Evolutionary conservation across 2,797 vertebrate species (phyloP), one percentile per base, ranked within the genome.

Genomic region (Halcyon badia): DNA sequence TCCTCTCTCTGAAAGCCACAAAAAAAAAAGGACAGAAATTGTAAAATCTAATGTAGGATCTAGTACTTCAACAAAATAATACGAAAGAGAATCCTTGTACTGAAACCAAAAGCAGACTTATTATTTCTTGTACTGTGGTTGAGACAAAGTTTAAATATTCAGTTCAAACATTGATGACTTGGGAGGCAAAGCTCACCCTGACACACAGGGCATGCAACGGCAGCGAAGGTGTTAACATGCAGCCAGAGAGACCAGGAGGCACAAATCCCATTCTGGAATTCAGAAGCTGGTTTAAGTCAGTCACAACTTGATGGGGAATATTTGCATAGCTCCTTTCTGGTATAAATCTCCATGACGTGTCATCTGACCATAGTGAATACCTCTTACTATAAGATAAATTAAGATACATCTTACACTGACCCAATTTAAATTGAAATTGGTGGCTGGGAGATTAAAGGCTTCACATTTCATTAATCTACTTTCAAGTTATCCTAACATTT

Each of bases 1-100:
- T 24, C 99, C 99, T 56, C 99, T 98, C 76, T 99, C 99, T 99
- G 98, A 60, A 92, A 95, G 51, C 6, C 51, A 48, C 22, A 35
- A 33, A 48, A 22, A 48, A 22, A 22, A 51, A 61, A 66, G 0
- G 7, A 21, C 20, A 64, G 33, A 62, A 68, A 52, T 3, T 46
- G 33, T 83, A 54, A 90, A 79, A 83, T 66, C 6, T 52, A 35
- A 25, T 3, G 8, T 8, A 28, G 14, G 14, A 30, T 19, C 31
- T 28, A 72, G 25, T 51, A 22, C 11, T 60, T 30, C 7, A 28
- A 41, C 5, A 73, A 58, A 87, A 42, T 14, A 28, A 69, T 20
- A 24, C 10, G 21, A 39, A 72, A 70, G 11, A 14, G 20, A 39
- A 48, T 16, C 19, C 6, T 58, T 33, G 24, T 17, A 57, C 26